Percentiles rank a stretch among this genome's conserved stretches.
Conservation (phyloP, 1,140 invertebrate genomes). For the Adelges cooleyi region DNA sequence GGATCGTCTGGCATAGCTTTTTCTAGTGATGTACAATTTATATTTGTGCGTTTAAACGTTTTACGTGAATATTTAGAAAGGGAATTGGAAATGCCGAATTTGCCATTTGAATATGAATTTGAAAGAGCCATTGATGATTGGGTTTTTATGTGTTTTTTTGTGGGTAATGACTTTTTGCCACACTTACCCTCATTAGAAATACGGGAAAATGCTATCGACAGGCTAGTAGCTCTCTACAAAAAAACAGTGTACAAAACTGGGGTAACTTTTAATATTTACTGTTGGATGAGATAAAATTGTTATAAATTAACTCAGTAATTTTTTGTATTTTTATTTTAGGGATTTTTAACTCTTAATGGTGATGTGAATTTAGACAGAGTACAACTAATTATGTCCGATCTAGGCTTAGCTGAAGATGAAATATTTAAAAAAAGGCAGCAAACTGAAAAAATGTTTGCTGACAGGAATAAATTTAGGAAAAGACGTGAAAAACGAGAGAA, state of each 20-base stretch:
- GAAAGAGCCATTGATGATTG: constrained; percentile 92
- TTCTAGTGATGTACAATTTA: constrained; percentile 63
- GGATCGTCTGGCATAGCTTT: constrained; percentile 42
- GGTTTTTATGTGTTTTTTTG: constrained; percentile 99
- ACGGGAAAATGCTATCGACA: constrained; percentile 92
- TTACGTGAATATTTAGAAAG: constrained; percentile 88
- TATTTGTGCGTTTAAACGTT: constrained; percentile 84
- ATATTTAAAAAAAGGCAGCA: constrained; percentile 89
- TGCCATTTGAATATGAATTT: constrained; percentile 84
- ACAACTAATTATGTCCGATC: constrained; percentile 84
- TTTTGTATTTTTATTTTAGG: constrained; percentile 44
- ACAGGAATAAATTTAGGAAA: constrained; percentile 60
- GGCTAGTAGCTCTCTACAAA: constrained; percentile 89
- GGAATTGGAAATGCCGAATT: constrained; percentile 82
- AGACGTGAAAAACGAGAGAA: constrained; percentile 38
- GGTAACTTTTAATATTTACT: constrained; percentile 40
- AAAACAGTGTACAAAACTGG: constrained; percentile 85
- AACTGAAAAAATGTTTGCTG: constrained; percentile 69
- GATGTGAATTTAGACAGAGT: constrained; percentile 84
- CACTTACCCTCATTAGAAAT: constrained; percentile 98
- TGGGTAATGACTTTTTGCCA: constrained; percentile 98
- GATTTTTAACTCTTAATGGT: constrained; percentile 91
- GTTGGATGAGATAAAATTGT: not conserved
- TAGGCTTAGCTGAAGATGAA: constrained; percentile 91
- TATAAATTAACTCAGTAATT: not conserved